phyloP scores from a whole-genome alignment of 2,888 invertebrate species.

The Hedya salicella region DNA sequence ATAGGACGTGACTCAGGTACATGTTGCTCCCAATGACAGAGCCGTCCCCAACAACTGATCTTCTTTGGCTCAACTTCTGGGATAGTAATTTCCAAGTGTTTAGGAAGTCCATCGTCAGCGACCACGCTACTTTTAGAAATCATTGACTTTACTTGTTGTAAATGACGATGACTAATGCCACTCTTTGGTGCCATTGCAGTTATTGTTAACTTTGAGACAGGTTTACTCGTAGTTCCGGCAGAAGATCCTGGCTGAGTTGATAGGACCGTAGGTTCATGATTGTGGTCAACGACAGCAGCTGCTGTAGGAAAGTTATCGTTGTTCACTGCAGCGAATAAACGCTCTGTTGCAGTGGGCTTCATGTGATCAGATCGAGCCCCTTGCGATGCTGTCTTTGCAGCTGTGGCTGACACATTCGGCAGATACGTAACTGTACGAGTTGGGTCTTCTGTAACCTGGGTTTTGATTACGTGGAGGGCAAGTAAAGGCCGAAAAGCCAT shows the following conservation, averaged over 20 bases:
- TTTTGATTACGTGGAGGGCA: constrained; percentile 66
- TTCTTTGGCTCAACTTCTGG: constrained; percentile 55
- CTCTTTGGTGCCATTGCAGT: constrained; percentile 64
- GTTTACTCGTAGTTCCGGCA: constrained; percentile 46
- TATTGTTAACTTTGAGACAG: constrained; percentile 64
- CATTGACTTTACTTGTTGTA: constrained; percentile 71
- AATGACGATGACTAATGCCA: constrained; percentile 65
- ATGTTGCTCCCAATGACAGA: constrained; percentile 73
- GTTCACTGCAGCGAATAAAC: constrained; percentile 60
- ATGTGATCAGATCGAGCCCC: constrained; percentile 49
- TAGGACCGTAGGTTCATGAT: constrained; percentile 45
- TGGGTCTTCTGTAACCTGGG: constrained; percentile 60
- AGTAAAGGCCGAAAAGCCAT: constrained; percentile 73
- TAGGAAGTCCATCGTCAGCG: constrained; percentile 54
- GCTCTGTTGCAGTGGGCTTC: constrained; percentile 59
- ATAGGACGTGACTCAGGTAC: constrained; percentile 70
- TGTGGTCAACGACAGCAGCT: constrained; percentile 64
- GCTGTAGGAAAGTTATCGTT: constrained; percentile 70
- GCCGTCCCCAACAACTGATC: constrained; percentile 61
- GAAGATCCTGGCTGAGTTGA: constrained; percentile 63
- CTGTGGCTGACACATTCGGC: constrained; percentile 65
- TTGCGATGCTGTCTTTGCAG: constrained; percentile 52
- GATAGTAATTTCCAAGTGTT: constrained; percentile 55
- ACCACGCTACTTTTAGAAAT: constrained; percentile 62
- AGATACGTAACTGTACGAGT: constrained; percentile 75